phyloP scores from a whole-genome alignment of 2,113 vertebrate genomes.

The Ellobius talpinus region DNA sequence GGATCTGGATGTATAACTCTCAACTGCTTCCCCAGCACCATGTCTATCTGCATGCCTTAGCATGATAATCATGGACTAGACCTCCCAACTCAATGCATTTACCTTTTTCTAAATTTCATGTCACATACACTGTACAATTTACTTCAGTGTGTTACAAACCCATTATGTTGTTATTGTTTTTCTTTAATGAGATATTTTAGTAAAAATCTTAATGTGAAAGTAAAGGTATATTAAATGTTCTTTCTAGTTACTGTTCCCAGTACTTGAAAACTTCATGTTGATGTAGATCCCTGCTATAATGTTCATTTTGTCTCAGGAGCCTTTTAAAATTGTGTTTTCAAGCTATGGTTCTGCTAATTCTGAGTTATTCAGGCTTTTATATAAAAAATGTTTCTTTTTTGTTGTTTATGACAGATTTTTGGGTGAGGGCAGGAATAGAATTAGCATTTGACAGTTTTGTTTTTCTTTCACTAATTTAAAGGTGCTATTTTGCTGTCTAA shows the following conservation, averaged over 20 bases:
- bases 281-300: background rate
- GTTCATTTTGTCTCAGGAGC: background rate
- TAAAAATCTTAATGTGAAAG: background rate
- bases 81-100: background rate
- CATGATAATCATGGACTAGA: background rate
- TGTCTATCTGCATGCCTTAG: background rate
- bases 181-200: background rate
- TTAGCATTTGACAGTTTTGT: slow-evolving; percentile 13
- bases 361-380: background rate
- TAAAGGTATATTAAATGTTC: background rate
- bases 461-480: slow-evolving; percentile 58
- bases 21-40: background rate
- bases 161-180: background rate
- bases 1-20: background rate
- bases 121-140: background rate
- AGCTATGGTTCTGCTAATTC: background rate
- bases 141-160: background rate
- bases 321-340: background rate
- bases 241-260: background rate
- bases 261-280: background rate
- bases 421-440: background rate
- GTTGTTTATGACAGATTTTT: slow-evolving; percentile 47
- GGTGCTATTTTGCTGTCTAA: slow-evolving; percentile 17
- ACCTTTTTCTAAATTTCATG: background rate
- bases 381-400: slow-evolving; percentile 40